These are phyloP conservation scores for Protobothrops mucrosquamatus DNA, from an alignment of 2,113 vertebrate species.

Conservation along the genomic window DNA sequence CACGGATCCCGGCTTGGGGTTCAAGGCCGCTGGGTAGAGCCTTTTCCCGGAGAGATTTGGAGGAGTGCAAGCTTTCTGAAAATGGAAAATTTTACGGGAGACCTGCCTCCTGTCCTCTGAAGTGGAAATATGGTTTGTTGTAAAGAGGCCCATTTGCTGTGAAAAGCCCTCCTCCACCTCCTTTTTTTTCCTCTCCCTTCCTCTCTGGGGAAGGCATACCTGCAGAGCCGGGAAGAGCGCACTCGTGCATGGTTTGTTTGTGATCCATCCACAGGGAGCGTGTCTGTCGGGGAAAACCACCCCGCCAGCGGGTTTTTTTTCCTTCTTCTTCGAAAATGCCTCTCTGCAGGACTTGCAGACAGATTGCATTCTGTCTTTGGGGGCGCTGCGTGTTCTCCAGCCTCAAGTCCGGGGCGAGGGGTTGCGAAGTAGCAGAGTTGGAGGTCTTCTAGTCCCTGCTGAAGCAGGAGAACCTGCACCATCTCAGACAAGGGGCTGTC, in stretches of 20 bases:
- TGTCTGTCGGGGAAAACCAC: neutral
- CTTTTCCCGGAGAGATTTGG: neutral
- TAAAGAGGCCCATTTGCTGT: neutral
- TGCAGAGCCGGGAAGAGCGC: neutral
- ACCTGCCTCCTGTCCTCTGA: neutral
- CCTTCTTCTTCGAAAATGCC: neutral
- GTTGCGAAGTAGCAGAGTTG: no score
- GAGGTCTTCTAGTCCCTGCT: no score
- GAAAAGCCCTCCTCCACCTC: neutral
- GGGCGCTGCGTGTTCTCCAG: no score
- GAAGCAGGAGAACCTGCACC: fast-evolving
- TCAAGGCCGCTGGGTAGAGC: neutral
- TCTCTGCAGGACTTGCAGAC: no score
- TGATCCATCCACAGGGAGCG: neutral
- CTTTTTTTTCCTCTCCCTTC: neutral
- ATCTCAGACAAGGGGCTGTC: no score
- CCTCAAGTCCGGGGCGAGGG: no score
- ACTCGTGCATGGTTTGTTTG: neutral
- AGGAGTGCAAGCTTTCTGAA: neutral
- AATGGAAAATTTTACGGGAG: neutral
- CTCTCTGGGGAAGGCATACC: neutral
- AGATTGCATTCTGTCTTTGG: no score
- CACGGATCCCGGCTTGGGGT: neutral
- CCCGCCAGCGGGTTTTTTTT: neutral
- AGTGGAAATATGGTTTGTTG: neutral